Percentiles rank a stretch among this genome's conserved stretches.
Conservation (phyloP, 2,888 invertebrate genomes). For the Mythimna loreyi region DNA sequence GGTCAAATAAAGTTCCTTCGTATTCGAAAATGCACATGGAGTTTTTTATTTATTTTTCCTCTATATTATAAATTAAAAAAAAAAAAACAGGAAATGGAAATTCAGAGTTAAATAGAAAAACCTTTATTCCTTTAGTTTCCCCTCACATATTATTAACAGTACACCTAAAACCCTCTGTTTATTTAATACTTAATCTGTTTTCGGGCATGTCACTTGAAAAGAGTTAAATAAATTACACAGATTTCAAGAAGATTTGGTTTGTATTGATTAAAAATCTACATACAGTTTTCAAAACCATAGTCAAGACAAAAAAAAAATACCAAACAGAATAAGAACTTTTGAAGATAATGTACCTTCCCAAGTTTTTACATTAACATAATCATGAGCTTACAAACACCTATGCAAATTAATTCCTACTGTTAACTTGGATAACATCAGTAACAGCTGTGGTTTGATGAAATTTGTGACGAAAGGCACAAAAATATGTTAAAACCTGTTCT, state of each 20-base stretch:
- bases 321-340: background rate
- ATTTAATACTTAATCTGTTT: background rate
- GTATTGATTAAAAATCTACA: background rate
- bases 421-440: background rate
- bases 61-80: background rate
- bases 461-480: background rate
- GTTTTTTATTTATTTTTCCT: slow-evolving; percentile 56
- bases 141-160: background rate
- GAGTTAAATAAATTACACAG: background rate
- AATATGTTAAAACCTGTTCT: slow-evolving; percentile 8
- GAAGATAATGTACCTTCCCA: background rate
- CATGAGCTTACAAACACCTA: background rate
- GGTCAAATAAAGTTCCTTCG: slow-evolving; percentile 90
- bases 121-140: slow-evolving; percentile 4
- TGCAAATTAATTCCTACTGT: slow-evolving; percentile 4
- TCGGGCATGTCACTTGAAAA: background rate
- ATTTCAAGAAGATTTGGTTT: background rate
- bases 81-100: too few relatives aligned
- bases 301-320: background rate
- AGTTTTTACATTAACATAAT: background rate
- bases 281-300: background rate
- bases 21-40: slow-evolving; percentile 71
- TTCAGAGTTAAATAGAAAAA: too few relatives aligned
- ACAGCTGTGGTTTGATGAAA: slow-evolving; percentile 1
- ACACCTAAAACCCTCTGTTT: background rate